Evolutionary conservation across 2,113 vertebrate species (phyloP), one percentile per base, ranked within the genome.

Genomic region (Xenus cinereus): DNA sequence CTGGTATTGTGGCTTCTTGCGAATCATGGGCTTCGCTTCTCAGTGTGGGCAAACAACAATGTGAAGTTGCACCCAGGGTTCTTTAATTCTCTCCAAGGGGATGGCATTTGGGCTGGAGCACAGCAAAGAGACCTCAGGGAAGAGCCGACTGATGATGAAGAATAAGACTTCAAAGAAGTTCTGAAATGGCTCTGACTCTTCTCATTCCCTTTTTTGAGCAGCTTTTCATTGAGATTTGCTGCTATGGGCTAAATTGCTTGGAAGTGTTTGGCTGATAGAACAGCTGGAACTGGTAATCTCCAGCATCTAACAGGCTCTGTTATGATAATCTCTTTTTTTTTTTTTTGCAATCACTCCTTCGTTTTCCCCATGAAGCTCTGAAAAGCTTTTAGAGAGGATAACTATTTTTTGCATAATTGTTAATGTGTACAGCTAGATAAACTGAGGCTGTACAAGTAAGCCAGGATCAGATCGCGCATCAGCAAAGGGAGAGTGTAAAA

Each of bases 161-260:
- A 13, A 67, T 63, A 1, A 72, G 18, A 64, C 71, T 90, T 95
- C 73, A 96, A 93, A 95, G 71, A 27, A 14, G 46, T 76, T 94
- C 89, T 92, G 79, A 84, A 95, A 43, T 24, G 50, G 39, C 20
- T 92, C 68, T 78, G 86, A 89, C 12, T 96, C 78, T 74, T 86
- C 81, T 81, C 74, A 68, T 73, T 48, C 51, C 4, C 12, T 67
- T 35, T 69, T 90, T 46, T 53, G 12, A 84, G 59, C 13, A 27
- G 60, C 50, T 63, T 84, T 81, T 93, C 76, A 87, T 46, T 84
- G 90, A 82, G 90, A 68, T 96, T 92, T 84, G 64, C 88, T 76
- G 90, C 92, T 93, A 66, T 66, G 94, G 88, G 89, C 92, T 91
- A 76, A 91, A 79, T 30, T 37, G 53, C 48, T 93, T 96, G 83